Base-by-base conservation (phyloP, 2,888 invertebrate genomes). In the Tenthredo livida region DNA sequence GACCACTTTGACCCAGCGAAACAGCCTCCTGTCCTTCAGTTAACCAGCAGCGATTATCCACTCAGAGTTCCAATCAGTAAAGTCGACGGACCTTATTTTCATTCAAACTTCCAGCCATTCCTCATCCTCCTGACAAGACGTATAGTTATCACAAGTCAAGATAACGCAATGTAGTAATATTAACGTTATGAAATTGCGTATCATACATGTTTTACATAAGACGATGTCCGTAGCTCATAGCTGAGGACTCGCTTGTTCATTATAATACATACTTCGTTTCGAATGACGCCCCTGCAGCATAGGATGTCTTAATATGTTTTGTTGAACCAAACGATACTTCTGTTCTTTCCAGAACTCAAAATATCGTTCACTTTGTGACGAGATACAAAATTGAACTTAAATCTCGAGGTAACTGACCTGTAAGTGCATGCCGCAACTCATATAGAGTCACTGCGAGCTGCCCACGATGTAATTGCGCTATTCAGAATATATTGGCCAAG, bases 21-120 rank as follows among this genome's bases (percentile, higher is more conserved):
- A 61, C 80, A 29, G 61, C 50, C 80, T 80, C 80, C 61, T 80
- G 80, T 80, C 61, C 61, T 80, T 61, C 61, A 80, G 58, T 61
- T 40, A 80, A 50, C 37, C 61, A 80, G 1, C 21, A 80, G 80
- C 80, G 80, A 80, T 80, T 80, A 80, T 80, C 80, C 80, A 80
- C 61, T 80, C 80, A 58, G 61, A 37, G 80, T 80, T 61, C 61
- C 80, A 80, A 80, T 80, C 80, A 61, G 58, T 58, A 37, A 58
- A 80, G 61, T 80, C 40, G 25, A n/a, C 10, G 58, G 21, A 61
- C 61, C 37, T 58, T 80, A 80, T 80, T 58, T 40, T 1, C 6
- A 61, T 61, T 40, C 40, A 80, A 61, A 40, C 43, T 40, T 61
- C 25, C 3, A 40, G 17, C 33, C 77, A 10, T 54, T 17, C 54